A percentile compares a stretch with the other conserved stretches of the same genome.
Conservation (phyloP, 1,140 invertebrate species). For the Mactra quadrangularis region DNA sequence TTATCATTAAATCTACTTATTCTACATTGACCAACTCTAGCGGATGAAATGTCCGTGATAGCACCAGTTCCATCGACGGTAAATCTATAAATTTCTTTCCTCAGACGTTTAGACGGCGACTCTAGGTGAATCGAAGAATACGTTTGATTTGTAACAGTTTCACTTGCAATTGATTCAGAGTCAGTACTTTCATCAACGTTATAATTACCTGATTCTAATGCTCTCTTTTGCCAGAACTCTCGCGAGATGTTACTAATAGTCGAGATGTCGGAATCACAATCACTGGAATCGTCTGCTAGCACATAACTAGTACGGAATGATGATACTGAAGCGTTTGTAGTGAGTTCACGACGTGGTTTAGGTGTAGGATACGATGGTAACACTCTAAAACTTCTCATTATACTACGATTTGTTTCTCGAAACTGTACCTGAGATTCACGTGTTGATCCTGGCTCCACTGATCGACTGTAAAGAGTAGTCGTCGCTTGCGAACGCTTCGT, state of each 20-base stretch:
- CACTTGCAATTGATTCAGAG: slow-evolving; percentile 11
- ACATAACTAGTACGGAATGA: slow-evolving; percentile 42
- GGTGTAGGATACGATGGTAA: slow-evolving; percentile 42
- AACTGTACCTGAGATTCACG: slow-evolving; percentile 13
- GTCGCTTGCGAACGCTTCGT: slow-evolving; percentile 28
- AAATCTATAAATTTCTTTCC: slow-evolving; percentile 30
- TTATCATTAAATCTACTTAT: slow-evolving; percentile 43
- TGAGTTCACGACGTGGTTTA: slow-evolving; percentile 20
- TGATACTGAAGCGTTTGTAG: slow-evolving; percentile 16
- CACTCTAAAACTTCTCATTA: slow-evolving; percentile 15
- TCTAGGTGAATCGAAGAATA: slow-evolving; percentile 15
- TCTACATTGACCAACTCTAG: slow-evolving; percentile 20
- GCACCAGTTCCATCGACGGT: slow-evolving; percentile 49
- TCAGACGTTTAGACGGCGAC: background rate
- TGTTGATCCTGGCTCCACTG: slow-evolving; percentile 23
- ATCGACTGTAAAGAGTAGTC: slow-evolving; percentile 24
- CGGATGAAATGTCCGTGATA: slow-evolving; percentile 7
- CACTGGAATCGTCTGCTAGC: slow-evolving; percentile 20
- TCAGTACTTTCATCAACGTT: slow-evolving; percentile 41
- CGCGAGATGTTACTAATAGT: slow-evolving; percentile 26
- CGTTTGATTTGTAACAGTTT: slow-evolving; percentile 6
- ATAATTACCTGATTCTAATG: slow-evolving; percentile 7
- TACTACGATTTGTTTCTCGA: slow-evolving; percentile 2
- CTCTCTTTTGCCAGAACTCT: slow-evolving; percentile 15
- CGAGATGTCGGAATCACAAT: slow-evolving; percentile 17